These are phyloP conservation scores for Metopia argyrocephala DNA, from an alignment of 2,888 invertebrate species.

Conservation along the genomic window DNA sequence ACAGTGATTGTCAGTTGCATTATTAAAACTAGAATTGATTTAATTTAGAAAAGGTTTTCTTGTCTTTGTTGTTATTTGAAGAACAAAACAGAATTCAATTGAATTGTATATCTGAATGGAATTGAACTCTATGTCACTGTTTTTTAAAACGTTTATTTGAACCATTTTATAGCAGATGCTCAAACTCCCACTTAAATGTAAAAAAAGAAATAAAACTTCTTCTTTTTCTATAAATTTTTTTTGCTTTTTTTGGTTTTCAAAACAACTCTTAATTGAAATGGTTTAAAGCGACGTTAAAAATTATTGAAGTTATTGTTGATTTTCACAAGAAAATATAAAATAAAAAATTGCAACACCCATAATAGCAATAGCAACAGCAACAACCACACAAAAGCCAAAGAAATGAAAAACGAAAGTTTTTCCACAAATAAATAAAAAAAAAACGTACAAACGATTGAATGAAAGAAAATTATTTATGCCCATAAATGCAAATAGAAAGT, in stretches of 20 bases:
- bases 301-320: conserved; percentile 52
- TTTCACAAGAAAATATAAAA: conserved; percentile 34
- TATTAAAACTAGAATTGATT: no score
- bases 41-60: no score
- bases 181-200: neutral
- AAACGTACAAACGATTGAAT: neutral
- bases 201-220: neutral
- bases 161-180: no score
- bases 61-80: no score
- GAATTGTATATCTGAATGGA: no score
- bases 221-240: neutral
- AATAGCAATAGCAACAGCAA: neutral
- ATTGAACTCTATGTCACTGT: no score
- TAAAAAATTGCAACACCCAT: conserved; percentile 13
- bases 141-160: no score
- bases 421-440: conserved; percentile 67
- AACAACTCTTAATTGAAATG: conserved; percentile 12
- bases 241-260: neutral
- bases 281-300: conserved; percentile 25
- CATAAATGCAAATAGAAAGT: conserved; percentile 77
- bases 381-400: conserved; percentile 9
- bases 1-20: no score
- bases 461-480: conserved; percentile 59
- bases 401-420: conserved; percentile 77
- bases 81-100: no score